phyloP scores from a whole-genome alignment of 2,888 invertebrate genomes.

The Clostera curtula region DNA sequence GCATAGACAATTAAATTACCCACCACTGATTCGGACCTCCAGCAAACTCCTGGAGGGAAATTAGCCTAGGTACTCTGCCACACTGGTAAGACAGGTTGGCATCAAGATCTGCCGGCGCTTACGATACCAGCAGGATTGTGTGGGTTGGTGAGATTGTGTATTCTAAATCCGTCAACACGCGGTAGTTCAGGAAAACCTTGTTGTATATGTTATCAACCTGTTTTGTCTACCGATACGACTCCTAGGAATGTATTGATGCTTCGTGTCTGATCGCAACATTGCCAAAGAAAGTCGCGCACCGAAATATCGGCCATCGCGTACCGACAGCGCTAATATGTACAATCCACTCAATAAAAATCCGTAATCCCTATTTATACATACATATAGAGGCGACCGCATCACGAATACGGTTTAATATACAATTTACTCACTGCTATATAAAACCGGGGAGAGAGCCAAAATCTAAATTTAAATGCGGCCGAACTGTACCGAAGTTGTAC shows the following conservation, averaged over 20 bases:
- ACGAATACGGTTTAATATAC: constrained; percentile 70
- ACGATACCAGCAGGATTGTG: too few relatives aligned
- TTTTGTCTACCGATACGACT: too few relatives aligned
- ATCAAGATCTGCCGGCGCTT: too few relatives aligned
- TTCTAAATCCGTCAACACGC: too few relatives aligned
- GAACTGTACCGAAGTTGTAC: constrained; percentile 59
- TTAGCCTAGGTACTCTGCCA: too few relatives aligned
- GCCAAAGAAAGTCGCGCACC: constrained; percentile 40
- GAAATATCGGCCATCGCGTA: constrained; percentile 38
- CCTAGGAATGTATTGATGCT: constrained; percentile 23
- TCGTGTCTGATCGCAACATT: constrained; percentile 32
- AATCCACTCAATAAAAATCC: constrained; percentile 68
- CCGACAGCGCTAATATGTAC: constrained; percentile 59
- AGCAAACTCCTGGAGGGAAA: too few relatives aligned
- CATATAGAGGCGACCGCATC: constrained; percentile 62
- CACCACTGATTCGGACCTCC: too few relatives aligned
- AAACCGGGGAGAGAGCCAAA: constrained; percentile 78
- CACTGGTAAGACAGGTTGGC: too few relatives aligned
- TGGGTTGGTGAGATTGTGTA: too few relatives aligned
- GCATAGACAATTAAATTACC: too few relatives aligned
- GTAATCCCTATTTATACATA: constrained; percentile 71
- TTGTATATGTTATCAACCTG: too few relatives aligned
- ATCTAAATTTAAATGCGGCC: constrained; percentile 76
- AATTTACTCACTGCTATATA: constrained; percentile 75
- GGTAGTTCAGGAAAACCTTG: too few relatives aligned